phyloP scores from a whole-genome alignment of 2,888 invertebrate species.

The Actias luna region DNA sequence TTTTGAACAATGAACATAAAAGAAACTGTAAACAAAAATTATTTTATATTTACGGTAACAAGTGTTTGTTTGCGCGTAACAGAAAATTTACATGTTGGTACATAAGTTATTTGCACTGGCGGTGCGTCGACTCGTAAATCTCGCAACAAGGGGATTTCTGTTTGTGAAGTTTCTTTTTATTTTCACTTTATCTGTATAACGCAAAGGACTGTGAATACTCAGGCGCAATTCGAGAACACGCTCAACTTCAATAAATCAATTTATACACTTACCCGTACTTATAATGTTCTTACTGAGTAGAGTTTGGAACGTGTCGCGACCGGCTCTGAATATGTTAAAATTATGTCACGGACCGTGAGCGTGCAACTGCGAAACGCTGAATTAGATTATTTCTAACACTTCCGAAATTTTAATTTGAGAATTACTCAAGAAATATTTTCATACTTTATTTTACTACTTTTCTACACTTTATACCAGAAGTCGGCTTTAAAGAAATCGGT shows the following conservation, averaged over 20 bases:
- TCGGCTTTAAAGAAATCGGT: too few species aligned
- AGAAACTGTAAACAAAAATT: conserved; percentile 21
- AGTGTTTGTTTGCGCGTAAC: conserved; percentile 56
- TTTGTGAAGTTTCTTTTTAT: conserved; percentile 80
- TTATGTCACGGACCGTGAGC: conserved; percentile 47
- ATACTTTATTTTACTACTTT: background rate
- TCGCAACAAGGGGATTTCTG: conserved; percentile 79
- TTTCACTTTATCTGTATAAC: conserved; percentile 77
- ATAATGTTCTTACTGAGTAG: conserved; percentile 59
- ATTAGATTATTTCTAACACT: conserved; percentile 12
- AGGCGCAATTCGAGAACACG: conserved; percentile 71
- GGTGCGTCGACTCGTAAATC: conserved; percentile 79
- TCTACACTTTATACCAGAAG: background rate
- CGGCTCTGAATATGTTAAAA: conserved; percentile 59
- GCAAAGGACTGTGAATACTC: conserved; percentile 76
- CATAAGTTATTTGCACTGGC: conserved; percentile 70
- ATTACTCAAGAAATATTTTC: background rate
- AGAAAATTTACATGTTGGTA: conserved; percentile 71
- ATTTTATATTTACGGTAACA: conserved; percentile 25
- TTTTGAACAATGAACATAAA: conserved; percentile 17
- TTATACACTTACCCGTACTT: conserved; percentile 78
- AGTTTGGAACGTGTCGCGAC: conserved; percentile 64
- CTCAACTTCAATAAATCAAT: conserved; percentile 82
- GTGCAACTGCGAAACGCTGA: conserved; percentile 7
- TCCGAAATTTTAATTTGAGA: background rate